Evolutionary conservation across 2,888 invertebrate genomes (phyloP).

Genomic region (Acrobasis repandana): DNA sequence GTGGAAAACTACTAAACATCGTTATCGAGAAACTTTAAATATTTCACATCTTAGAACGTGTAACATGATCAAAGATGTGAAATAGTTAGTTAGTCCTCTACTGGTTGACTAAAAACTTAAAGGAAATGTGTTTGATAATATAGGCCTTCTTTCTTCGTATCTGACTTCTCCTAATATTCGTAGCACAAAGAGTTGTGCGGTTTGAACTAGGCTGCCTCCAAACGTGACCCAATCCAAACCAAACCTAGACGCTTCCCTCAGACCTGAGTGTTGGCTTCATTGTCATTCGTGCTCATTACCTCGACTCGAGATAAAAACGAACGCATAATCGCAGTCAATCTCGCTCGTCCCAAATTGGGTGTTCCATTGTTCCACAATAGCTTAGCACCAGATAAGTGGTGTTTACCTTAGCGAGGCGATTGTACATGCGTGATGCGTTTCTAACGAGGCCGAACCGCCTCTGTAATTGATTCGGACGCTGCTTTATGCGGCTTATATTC

Average conservation of each 20-base stretch:
- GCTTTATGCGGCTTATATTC: slow-evolving; percentile 79
- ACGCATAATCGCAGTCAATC: slow-evolving; percentile 51
- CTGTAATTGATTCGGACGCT: slow-evolving; percentile 78
- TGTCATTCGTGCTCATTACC: slow-evolving; percentile 22
- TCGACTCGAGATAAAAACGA: slow-evolving; percentile 36
- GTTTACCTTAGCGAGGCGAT: slow-evolving; percentile 72
- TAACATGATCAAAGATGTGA: too few relatives aligned
- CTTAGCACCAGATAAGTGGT: slow-evolving; percentile 76
- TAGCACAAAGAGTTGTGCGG: too few relatives aligned
- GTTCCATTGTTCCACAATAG: slow-evolving; percentile 70
- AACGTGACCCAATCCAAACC: not conserved
- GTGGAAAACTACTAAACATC: too few relatives aligned
- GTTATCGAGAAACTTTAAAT: too few relatives aligned
- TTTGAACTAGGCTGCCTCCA: too few relatives aligned
- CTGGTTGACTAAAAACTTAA: too few relatives aligned
- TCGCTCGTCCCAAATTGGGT: slow-evolving; percentile 69
- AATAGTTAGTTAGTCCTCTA: too few relatives aligned
- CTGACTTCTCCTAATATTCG: too few relatives aligned
- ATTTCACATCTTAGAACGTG: too few relatives aligned
- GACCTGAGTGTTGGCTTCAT: not conserved
- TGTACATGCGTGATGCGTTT: slow-evolving; percentile 83
- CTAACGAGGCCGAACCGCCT: slow-evolving; percentile 74
- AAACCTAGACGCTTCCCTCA: not conserved
- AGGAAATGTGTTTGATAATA: too few relatives aligned
- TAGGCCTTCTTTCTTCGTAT: too few relatives aligned